Conservation (phyloP, 2,113 vertebrate species). For the Lepus americanus region DNA sequence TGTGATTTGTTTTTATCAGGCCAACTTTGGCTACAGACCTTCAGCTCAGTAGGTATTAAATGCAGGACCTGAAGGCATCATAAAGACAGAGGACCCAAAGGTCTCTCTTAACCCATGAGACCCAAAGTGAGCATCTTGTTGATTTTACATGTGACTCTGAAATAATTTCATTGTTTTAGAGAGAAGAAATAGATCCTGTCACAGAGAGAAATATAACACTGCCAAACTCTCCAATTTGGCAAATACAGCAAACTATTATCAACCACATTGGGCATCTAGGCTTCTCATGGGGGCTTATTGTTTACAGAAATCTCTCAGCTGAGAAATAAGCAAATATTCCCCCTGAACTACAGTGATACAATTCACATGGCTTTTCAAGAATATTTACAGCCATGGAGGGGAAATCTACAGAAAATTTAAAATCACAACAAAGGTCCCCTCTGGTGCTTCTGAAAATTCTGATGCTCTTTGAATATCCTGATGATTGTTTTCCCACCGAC, state of each 20-base stretch:
- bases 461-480: conserved; percentile 64
- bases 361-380: conserved; percentile 73
- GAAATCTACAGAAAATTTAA: conserved; percentile 72
- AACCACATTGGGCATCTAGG: conserved; percentile 70
- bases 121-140: not conserved
- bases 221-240: conserved; percentile 74
- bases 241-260: conserved; percentile 68
- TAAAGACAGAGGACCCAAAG: not conserved
- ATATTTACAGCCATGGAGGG: conserved; percentile 76
- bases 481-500: conserved; percentile 74
- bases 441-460: conserved; percentile 67
- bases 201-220: conserved; percentile 54
- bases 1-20: not conserved
- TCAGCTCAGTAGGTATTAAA: conserved; percentile 4
- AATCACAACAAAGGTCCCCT: conserved; percentile 55
- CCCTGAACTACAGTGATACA: conserved; percentile 77
- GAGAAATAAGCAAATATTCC: conserved; percentile 79
- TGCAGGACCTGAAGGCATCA: not conserved
- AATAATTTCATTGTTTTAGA: conserved; percentile 56
- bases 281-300: conserved; percentile 74
- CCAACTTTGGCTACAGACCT: not conserved
- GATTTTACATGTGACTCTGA: conserved; percentile 42
- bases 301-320: conserved; percentile 79
- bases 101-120: conserved; percentile 5
- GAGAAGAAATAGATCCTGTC: conserved; percentile 55